phyloP scores from a whole-genome alignment of 2,888 invertebrate genomes.

The Leptinotarsa peninsularis region DNA sequence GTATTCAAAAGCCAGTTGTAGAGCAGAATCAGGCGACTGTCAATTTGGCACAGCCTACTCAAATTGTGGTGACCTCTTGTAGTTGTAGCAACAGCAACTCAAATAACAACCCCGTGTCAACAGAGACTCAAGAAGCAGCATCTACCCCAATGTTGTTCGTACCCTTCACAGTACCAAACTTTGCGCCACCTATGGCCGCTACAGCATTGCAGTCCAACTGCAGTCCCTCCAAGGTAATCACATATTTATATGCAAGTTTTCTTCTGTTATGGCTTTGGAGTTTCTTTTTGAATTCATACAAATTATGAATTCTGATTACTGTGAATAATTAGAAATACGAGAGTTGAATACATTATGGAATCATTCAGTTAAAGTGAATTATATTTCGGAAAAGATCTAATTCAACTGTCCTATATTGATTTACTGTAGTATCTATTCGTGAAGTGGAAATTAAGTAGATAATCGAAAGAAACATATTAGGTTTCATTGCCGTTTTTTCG shows the following conservation, averaged over 20 bases:
- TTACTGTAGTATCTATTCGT: no score
- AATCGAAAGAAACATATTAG: no score
- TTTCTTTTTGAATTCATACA: not conserved
- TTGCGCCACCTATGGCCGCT: constrained; percentile 64
- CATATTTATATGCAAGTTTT: not conserved
- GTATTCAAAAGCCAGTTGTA: constrained; percentile 19
- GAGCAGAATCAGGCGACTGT: constrained; percentile 49
- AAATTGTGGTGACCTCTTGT: constrained; percentile 61
- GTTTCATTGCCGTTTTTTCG: no score
- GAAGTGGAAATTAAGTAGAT: no score
- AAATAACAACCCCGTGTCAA: constrained; percentile 38
- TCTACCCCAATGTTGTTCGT: constrained; percentile 67
- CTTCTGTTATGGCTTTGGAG: not conserved
- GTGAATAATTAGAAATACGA: not conserved
- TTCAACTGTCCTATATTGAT: no score
- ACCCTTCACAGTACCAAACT: constrained; percentile 66
- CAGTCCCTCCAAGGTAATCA: constrained; percentile 64
- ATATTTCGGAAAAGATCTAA: no score
- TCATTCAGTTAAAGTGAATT: no score
- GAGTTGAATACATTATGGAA: no score
- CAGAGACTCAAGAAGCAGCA: constrained; percentile 26
- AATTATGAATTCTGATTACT: not conserved
- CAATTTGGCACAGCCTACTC: constrained; percentile 55
- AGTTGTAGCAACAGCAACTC: constrained; percentile 58
- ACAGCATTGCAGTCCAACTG: constrained; percentile 63